Base-by-base conservation (phyloP, 2,113 vertebrate genomes). In the Crotalus viridis region DNA sequence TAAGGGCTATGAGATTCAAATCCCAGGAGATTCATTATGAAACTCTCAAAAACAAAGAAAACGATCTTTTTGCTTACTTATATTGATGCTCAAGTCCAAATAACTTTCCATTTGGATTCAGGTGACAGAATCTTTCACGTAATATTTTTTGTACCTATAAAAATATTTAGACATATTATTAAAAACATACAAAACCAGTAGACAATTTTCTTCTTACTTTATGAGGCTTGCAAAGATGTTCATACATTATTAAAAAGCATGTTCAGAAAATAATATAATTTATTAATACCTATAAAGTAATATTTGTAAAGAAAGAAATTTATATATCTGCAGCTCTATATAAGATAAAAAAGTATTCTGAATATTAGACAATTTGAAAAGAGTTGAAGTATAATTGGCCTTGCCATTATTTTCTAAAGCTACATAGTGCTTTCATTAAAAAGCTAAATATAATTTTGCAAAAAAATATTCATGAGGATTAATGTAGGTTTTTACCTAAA, bases 61-160 rank as follows among this genome's bases (percentile, higher is more conserved):
- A 33, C 10, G 1, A 51, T 12, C 1, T 26, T 46, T 85, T 86
- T 52, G 5, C 98, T 89, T 97, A 99, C 99, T 97, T 99, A 97
- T 99, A 98, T 89, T 99, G 99, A 54, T 97, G 97, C 1, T 99
- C 98, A 59, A 98, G 10, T 93, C 98, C 98, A 95, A 98, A 97
- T 0, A 97, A 97, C 28, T 95, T 98, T 56, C 96, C 96, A 33
- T 98, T 96, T 52, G 97, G 95, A 94, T 21, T 93, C 89, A 95
- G 96, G 57, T 97, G 97, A 94, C 98, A 99, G 93, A 99, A 97
- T 21, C 99, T 97, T 96, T 98, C 97, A 93, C 99, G 98, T n/a
- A 99, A 95, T 69, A 98, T 89, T 94, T 93, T 97, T 39, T 99
- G 99, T 87, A 97, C 97, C 99, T 99, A 51, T 99, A 51, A 89